Evolutionary conservation across 2,888 invertebrate genomes (phyloP), one percentile per base, ranked within the genome.

Genomic region (Phasia obesa): DNA sequence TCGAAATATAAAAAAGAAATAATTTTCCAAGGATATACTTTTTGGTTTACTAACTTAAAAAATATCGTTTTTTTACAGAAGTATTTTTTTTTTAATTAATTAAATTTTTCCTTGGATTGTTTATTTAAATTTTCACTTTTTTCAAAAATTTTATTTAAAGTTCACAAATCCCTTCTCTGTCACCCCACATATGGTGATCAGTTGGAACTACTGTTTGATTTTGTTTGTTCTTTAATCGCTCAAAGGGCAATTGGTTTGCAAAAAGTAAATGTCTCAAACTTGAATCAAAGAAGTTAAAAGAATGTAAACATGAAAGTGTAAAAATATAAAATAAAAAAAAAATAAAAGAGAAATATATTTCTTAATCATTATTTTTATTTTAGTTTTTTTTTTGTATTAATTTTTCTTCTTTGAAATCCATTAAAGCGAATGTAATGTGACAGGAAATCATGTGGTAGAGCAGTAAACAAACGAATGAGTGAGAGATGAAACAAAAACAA

Each of bases 371-470:
- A 49, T 44, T 44, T 19, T n/a, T n/a, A n/a, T n/a, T n/a, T n/a
- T n/a, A n/a, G n/a, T n/a, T n/a, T n/a, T n/a, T n/a, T 67, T 44
- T 9, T 35, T 35, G 7, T 35, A 11, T 65, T 38, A 44, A 23
- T 51, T 70, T 76, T 64, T 57, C 53, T 71, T 71, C 84, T 73
- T 69, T 80, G 76, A 77, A 84, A 74, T 80, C 64, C 80, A 84
- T 71, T 76, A 76, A 77, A 74, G 84, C 69, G 84, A 73, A 80
- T 55, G 57, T 81, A 81, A 81, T 77, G 76, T 77, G 80, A 84
- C 84, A 84, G 84, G 84, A 84, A 84, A 84, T 80, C 71, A 80
- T 84, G 84, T 73, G 80, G 80, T 80, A 60, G 80, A 65, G 70
- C 64, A 64, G 2, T 53, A 11, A 62, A 35, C 35, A 11, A n/a